phyloP scores from a whole-genome alignment of 92 coral and sea anemone species.

The Zoanthus solanderi region DNA sequence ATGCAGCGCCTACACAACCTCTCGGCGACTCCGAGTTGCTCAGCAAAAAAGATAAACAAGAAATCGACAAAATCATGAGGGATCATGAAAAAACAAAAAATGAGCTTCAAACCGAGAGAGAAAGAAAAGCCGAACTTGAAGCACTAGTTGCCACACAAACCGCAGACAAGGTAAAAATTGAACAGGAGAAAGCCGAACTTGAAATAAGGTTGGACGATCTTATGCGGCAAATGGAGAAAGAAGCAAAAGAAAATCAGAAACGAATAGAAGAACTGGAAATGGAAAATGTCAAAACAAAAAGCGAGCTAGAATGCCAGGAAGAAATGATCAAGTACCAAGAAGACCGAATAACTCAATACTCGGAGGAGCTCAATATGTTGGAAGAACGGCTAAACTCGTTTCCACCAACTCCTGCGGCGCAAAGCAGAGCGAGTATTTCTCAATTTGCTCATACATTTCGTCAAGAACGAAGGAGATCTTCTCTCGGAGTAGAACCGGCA shows the following conservation, averaged over 20 bases:
- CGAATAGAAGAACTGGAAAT: constrained; percentile 72
- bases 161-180: constrained; percentile 71
- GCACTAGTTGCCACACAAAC: constrained; percentile 60
- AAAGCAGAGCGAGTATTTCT: constrained; percentile 88
- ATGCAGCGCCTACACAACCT: not conserved
- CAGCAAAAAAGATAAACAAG: constrained; percentile 49
- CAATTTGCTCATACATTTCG: constrained; percentile 65
- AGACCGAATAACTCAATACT: constrained; percentile 83
- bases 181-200: constrained; percentile 79
- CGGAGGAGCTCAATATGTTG: constrained; percentile 80
- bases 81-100: constrained; percentile 64
- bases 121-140: constrained; percentile 69
- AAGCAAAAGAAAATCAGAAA: constrained; percentile 62
- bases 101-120: constrained; percentile 80
- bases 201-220: constrained; percentile 77
- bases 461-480: constrained; percentile 64
- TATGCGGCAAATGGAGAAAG: constrained; percentile 72
- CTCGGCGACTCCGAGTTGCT: constrained; percentile 11
- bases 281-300: constrained; percentile 66
- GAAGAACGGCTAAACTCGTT: constrained; percentile 75
- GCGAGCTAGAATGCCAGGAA: constrained; percentile 93
- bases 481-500: constrained; percentile 77
- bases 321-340: constrained; percentile 98
- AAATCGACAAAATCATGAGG: constrained; percentile 53
- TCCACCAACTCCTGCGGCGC: constrained; percentile 77